Conservation (phyloP, 2,888 invertebrate species). For the Geotrupes spiniger region DNA sequence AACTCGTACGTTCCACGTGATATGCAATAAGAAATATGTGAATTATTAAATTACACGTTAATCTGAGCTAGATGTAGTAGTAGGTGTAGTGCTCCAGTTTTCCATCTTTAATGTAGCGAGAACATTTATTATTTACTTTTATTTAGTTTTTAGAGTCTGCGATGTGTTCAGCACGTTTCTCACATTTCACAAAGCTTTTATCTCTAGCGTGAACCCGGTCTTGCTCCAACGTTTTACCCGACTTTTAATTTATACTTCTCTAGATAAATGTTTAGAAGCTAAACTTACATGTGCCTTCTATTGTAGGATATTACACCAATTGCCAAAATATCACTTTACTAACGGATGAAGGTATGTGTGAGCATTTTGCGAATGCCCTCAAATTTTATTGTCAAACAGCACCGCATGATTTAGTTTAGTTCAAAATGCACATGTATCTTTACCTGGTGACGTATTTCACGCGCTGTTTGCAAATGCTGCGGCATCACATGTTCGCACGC, state of each 20-base stretch:
- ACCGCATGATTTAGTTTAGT: constrained; percentile 21
- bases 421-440: constrained; percentile 6
- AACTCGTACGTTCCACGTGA: too few species aligned
- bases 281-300: constrained; percentile 46
- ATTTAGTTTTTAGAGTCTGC: too few species aligned
- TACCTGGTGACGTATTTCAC: constrained; percentile 9
- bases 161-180: too few species aligned
- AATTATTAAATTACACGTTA: too few species aligned
- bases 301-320: constrained; percentile 51
- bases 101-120: too few species aligned
- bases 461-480: background rate
- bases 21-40: too few species aligned
- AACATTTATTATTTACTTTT: too few species aligned
- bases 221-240: background rate
- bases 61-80: too few species aligned
- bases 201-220: too few species aligned
- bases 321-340: constrained; percentile 50
- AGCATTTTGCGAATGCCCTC: constrained; percentile 37
- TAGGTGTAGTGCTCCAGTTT: too few species aligned
- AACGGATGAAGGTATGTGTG: constrained; percentile 49
- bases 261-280: constrained; percentile 1
- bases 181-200: too few species aligned
- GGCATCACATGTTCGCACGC: constrained; percentile 29
- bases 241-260: constrained; percentile 1
- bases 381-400: constrained; percentile 15